Evolutionary conservation across 2,113 vertebrate genomes (phyloP).

Genomic region (Parus major): DNA sequence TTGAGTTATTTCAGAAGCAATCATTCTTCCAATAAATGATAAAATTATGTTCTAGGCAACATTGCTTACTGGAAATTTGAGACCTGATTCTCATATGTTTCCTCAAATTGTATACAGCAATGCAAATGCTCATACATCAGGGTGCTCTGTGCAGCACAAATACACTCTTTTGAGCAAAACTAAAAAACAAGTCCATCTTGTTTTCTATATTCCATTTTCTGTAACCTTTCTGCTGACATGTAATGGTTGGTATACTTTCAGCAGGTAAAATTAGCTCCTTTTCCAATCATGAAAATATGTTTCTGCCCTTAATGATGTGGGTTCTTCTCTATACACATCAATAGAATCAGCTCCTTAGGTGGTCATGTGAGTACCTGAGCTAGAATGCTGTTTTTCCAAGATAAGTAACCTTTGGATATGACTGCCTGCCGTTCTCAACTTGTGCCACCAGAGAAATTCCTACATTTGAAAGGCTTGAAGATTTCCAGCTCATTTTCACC

Average conservation of each 20-base stretch:
- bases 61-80: slow-evolving; percentile 28
- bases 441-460: neutral
- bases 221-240: neutral
- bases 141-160: neutral
- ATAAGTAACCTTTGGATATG: neutral
- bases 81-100: slow-evolving; percentile 32
- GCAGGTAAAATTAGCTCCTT: neutral
- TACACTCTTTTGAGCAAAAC: neutral
- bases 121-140: neutral
- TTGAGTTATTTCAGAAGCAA: neutral
- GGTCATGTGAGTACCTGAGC: neutral
- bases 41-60: neutral
- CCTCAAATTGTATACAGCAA: slow-evolving; percentile 39
- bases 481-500: neutral
- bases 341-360: neutral
- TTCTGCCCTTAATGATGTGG: neutral
- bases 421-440: neutral
- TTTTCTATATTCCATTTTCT: neutral
- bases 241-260: neutral
- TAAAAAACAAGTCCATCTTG: neutral
- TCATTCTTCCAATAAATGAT: slow-evolving; percentile 61
- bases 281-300: neutral
- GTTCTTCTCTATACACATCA: neutral
- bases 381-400: neutral
- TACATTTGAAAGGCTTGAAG: neutral